Base-by-base conservation (phyloP, 2,797 vertebrate species). In the Fratercula arctica region DNA sequence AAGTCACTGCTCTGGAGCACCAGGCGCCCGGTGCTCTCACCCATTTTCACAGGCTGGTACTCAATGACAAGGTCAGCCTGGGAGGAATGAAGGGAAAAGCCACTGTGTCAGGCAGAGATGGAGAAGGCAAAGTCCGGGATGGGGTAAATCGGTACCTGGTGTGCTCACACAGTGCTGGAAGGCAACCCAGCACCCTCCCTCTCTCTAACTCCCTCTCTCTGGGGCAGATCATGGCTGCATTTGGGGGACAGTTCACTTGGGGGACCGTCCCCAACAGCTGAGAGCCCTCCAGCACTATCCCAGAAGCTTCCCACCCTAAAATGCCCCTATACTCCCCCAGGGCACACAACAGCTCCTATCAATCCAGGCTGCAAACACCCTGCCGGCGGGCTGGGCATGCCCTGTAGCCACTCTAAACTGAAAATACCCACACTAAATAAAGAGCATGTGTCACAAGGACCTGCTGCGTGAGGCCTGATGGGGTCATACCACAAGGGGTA, bases 31-130 rank as follows among this genome's bases (percentile, higher is more conserved):
- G 95, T 96, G 31, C 93, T 97, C 80, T 98, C 98, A 4, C 99
- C 99, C 14, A 81, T 77, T 82, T 95, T 98, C 77, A 99, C 88
- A 23, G 99, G 99, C 95, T 98, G 99, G 98, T 98, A 99, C 93
- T 99, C 98, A 45, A 99, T 98, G 10, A 95, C 98, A 80, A 99
- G 92, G 4, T 88, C 90, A 7, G 98, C 97, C 99, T 99, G 81
- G 18, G 59, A 85, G 41, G 69, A 78, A 82, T 11, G 4, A 84
- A 39, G 33, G 33, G 64, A 79, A 41, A 76, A 70, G n/a, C n/a
- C 48, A 16, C 3, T 7, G 29, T n/a, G 11, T 81, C 48, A 46
- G 26, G 10, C 12, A 17, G 39, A 67, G 41, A n/a, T 0, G 1
- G 26, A 6, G 19, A 39, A 70, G 9, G 37, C 26, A 67, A 16